Evolutionary conservation across 2,113 vertebrate genomes (phyloP).

Genomic region (Melanocharis versteri): DNA sequence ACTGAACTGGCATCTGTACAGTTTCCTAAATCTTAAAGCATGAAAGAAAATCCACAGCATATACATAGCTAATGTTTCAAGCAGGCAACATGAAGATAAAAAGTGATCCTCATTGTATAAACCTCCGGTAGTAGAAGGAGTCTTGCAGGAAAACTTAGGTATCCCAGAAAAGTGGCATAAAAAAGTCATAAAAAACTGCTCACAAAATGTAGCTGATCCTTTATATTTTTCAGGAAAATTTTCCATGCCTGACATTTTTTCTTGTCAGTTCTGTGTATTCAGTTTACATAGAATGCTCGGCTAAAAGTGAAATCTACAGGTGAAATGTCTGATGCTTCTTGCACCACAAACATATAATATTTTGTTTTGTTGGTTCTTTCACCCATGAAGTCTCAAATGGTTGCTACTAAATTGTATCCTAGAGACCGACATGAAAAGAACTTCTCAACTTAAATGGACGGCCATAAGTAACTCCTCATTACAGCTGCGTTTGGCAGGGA

Average conservation of each 20-base stretch:
- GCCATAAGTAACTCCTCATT: constrained; percentile 8
- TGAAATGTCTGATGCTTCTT: not conserved
- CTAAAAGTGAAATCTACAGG: not conserved
- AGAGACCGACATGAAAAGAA: not conserved
- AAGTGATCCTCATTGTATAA: not conserved
- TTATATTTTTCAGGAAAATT: not conserved
- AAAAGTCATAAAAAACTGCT: not conserved
- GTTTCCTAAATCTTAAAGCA: not conserved
- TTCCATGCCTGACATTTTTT: not conserved
- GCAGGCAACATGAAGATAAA: not conserved
- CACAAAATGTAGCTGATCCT: not conserved
- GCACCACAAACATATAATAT: not conserved
- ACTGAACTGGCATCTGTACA: not conserved
- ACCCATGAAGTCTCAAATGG: not conserved
- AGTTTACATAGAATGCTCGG: not conserved
- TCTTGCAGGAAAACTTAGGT: not conserved
- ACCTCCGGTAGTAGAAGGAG: not conserved
- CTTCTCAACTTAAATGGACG: not conserved
- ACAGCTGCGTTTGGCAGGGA: not conserved
- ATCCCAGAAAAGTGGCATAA: not conserved
- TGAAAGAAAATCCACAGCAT: not conserved
- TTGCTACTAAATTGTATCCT: not conserved
- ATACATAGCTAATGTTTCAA: not conserved
- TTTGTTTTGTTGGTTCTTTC: not conserved
- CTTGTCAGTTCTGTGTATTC: not conserved